Conservation (phyloP, 1,140 invertebrate genomes). For the Papilio glaucus region DNA sequence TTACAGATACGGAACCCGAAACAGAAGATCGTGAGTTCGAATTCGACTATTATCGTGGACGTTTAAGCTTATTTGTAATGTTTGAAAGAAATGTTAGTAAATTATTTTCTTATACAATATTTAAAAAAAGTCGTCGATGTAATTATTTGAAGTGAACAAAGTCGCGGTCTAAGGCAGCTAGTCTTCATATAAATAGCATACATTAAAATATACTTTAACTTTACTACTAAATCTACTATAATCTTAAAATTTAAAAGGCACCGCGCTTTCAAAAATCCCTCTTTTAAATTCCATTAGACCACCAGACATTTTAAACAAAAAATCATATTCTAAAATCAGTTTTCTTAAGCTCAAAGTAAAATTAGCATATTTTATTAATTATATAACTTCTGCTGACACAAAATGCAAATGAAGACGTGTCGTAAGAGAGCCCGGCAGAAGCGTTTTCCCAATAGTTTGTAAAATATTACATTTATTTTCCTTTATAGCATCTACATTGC, state of each 20-base stretch:
- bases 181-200: too few species aligned
- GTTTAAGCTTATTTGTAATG: too few species aligned
- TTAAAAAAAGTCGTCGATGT: too few species aligned
- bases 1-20: too few species aligned
- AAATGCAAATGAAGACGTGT: constrained; percentile 26
- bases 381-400: constrained; percentile 8
- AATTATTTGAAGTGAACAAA: too few species aligned
- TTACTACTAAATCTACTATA: neutral
- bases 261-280: neutral
- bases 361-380: constrained; percentile 33
- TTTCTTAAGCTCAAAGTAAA: constrained; percentile 30
- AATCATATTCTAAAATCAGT: constrained; percentile 22
- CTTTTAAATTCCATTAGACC: constrained; percentile 6
- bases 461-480: neutral
- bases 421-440: neutral
- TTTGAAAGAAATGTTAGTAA: too few species aligned
- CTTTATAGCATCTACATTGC: neutral
- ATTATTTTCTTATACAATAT: too few species aligned
- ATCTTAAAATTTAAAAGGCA: neutral
- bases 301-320: constrained; percentile 1
- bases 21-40: too few species aligned
- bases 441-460: neutral
- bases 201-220: too few species aligned
- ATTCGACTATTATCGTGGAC: too few species aligned
- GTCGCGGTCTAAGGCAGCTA: too few species aligned